Base-by-base conservation (phyloP, 2,113 vertebrate species). In the Pycnonotus jocosus region DNA sequence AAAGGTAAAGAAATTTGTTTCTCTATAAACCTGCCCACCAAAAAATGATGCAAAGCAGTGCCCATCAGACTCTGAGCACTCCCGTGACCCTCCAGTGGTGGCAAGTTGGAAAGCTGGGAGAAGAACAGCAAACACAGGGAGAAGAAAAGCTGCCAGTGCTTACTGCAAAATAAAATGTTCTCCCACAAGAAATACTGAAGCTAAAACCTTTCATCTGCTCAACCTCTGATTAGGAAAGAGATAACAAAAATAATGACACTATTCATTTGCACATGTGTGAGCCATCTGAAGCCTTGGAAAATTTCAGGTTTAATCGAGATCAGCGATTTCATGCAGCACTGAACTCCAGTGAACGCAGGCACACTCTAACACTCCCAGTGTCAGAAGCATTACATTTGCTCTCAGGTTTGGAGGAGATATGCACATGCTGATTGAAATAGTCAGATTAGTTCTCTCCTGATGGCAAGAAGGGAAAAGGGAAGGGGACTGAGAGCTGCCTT, bases 61-160 rank as follows among this genome's bases (percentile, higher is more conserved):
- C 45, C 42, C 48, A 61, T 40, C 6, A 9, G 33, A 9, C 23
- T 66, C 48, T 48, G 54, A 81, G 42, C 53, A 19, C 62, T 33
- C 3, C 0, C 0, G 0, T 12, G 19, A 40, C 6, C 44, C 25
- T 27, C 37, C 50, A 45, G 51, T 12, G 56, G 48, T 1, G 11
- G 9, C 18, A 56, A 10, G 33, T 10, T 56, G 13, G 40, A 69
- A 61, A 1, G 1, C 25, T 33, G n/a, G 38, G n/a, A 86, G 57
- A 66, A 31, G 19, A 71, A 47, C 33, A 24, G 37, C 22, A 31
- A 81, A 65, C 27, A 33, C 0, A 0, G 15, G 23, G 8, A 25
- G 30, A 48, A 23, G 48, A 47, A 54, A 62, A 5, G 8, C 18
- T 81, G 51, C 27, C 23, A 10, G 9, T 25, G 37, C 45, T 66